A percentile compares a stretch with the other conserved stretches of the same genome.
These are phyloP conservation scores for Narcine bancroftii DNA, from an alignment of 2,113 vertebrate species.

Conservation along the genomic window DNA sequence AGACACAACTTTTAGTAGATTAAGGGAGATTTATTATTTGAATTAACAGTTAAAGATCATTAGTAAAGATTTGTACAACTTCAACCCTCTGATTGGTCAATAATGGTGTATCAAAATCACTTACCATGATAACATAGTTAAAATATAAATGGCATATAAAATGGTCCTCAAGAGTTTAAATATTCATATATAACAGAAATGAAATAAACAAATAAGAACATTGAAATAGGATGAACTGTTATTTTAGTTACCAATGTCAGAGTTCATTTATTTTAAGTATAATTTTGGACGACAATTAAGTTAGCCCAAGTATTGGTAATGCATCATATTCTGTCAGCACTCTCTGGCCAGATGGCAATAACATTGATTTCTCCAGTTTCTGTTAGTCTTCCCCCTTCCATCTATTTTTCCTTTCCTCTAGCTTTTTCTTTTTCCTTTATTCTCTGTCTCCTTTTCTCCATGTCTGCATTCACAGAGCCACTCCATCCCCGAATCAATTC, in stretches of 20 bases:
- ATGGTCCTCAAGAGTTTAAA: background rate
- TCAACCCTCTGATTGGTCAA: conserved; percentile 78
- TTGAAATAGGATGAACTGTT: background rate
- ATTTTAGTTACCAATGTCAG: too few relatives aligned
- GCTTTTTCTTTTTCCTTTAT: too few relatives aligned
- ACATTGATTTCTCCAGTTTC: too few relatives aligned
- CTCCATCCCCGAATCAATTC: too few relatives aligned
- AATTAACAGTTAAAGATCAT: conserved; percentile 44
- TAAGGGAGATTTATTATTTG: conserved; percentile 22
- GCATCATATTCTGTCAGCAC: too few relatives aligned
- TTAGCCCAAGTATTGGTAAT: background rate
- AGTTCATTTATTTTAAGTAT: background rate
- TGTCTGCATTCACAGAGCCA: too few relatives aligned
- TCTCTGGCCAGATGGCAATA: too few relatives aligned
- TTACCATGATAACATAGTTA: background rate
- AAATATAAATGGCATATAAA: background rate
- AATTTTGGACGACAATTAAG: background rate
- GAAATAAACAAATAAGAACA: background rate
- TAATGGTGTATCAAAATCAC: conserved; percentile 43
- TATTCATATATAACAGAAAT: background rate
- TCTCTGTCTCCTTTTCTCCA: too few relatives aligned
- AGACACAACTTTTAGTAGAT: conserved; percentile 31
- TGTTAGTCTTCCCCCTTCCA: too few relatives aligned
- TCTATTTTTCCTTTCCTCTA: too few relatives aligned
- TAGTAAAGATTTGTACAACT: conserved; percentile 81